Evolutionary conservation across 2,888 invertebrate genomes (phyloP).

Genomic region (Patella caerulea): DNA sequence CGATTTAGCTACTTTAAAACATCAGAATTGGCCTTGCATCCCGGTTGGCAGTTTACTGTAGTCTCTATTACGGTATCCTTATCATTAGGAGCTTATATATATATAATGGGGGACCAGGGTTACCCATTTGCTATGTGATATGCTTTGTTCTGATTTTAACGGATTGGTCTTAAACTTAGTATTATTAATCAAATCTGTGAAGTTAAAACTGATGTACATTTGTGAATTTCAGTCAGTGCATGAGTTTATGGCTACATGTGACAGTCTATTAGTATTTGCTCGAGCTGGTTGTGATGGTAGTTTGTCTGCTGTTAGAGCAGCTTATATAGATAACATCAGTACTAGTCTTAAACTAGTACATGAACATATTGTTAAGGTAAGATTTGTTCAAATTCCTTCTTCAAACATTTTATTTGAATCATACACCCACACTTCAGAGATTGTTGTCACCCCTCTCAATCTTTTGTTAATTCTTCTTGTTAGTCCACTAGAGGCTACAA

Average conservation of each 20-base stretch:
- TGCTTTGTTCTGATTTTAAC: too few species aligned
- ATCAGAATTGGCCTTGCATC: too few species aligned
- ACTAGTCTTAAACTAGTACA: conserved; percentile 58
- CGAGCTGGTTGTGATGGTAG: conserved; percentile 58
- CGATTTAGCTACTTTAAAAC: too few species aligned
- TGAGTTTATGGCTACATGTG: conserved; percentile 53
- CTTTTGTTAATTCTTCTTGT: neutral
- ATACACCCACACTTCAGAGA: too few species aligned
- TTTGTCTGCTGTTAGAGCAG: conserved; percentile 51
- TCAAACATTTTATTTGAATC: too few species aligned
- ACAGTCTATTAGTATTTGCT: conserved; percentile 60
- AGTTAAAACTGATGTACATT: conserved; percentile 9
- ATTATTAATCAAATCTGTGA: neutral
- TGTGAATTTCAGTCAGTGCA: conserved; percentile 47
- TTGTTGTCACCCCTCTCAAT: neutral
- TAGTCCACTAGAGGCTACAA: neutral
- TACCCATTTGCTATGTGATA: too few species aligned
- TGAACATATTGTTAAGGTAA: conserved; percentile 60
- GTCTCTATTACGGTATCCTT: too few species aligned
- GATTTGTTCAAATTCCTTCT: conserved; percentile 1
- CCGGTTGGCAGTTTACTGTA: too few species aligned
- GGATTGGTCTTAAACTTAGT: too few species aligned
- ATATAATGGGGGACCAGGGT: too few species aligned
- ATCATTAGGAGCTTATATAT: too few species aligned
- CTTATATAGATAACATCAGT: conserved; percentile 59